Evolutionary conservation across 53 echinoderm and acorn worm species (phyloP), one percentile per base, ranked within the genome.

Genomic region (Hippasteria phrygiana): DNA sequence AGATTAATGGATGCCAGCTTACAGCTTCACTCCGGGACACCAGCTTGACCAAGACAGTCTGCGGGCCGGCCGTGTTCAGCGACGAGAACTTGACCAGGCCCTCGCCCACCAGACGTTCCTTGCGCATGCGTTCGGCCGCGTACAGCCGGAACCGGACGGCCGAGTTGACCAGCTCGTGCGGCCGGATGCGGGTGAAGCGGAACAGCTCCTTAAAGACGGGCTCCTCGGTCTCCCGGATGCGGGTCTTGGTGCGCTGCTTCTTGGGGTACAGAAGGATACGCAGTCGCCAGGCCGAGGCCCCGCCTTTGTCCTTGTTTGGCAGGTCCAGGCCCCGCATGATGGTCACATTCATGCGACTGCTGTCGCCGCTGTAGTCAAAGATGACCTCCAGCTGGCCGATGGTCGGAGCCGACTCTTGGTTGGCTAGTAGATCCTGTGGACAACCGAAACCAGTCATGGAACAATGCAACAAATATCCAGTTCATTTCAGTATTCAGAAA

Each of bases 191-290:
- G 31, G 98, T 92, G 91, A 97, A 97, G 28, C 95, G 91, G 84
- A 97, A 97, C 18, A 92, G 91, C 77, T 97, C 95, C 75, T 97
- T 97, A 70, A 93, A 97, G 64, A 87, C 82, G 17, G 98, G 98
- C 46, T 94, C 91, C 83, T 93, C 88, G 1, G 89, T 89, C 87
- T 97, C 95, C 17, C 95, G 77, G 89, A 97, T 97, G 80, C 93
- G 92, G 31, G 98, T 97, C 91, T 95, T 97, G 72, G 95, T 93
- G 47, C 98, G 74, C 76, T 97, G 98, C 20, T 93, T 83, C 82
- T 95, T 95, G 27, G 98, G 98, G 63, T 91, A 88, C 36, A 97
- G 91, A 27, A 95, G 92, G 42, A 97, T 81, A 18, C 98, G 95
- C 3, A 97, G 87, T 16, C 95, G 82, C 87, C 84, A 95, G 77